These are phyloP conservation scores for Notolabrus celidotus DNA, from an alignment of 2,797 vertebrate genomes.

Conservation along the genomic window DNA sequence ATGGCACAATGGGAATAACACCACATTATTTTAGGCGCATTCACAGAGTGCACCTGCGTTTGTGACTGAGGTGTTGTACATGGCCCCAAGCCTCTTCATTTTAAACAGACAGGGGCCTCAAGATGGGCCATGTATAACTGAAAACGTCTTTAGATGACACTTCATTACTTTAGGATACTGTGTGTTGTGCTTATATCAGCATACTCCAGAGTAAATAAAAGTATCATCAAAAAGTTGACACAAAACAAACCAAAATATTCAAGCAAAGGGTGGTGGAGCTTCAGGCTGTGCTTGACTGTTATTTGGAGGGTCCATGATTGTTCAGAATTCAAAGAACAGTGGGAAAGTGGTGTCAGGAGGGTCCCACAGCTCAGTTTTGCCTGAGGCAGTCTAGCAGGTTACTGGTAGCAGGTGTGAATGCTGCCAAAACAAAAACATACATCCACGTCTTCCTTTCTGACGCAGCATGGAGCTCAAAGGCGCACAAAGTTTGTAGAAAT, in stretches of 20 bases:
- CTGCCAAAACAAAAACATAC: not conserved
- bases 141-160: not conserved
- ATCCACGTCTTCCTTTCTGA: not conserved
- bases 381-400: not conserved
- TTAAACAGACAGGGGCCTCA: not conserved
- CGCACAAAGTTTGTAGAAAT: not conserved
- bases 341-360: not conserved
- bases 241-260: not conserved
- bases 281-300: conserved; percentile 4
- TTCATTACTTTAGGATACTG: not conserved
- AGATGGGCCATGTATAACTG: no score
- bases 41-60: no score
- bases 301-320: not conserved
- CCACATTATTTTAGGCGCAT: no score
- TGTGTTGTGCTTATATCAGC: not conserved
- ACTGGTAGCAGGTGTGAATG: conserved; percentile 3
- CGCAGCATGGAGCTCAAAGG: not conserved
- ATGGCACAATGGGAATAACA: no score
- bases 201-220: not conserved
- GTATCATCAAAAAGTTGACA: not conserved
- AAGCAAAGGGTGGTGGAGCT: not conserved
- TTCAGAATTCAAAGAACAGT: not conserved
- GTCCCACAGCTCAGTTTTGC: conserved; percentile 6
- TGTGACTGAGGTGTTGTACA: no score
- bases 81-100: no score